Conservation (phyloP, 2,113 vertebrate species). For the Emydocephalus ijimae region DNA sequence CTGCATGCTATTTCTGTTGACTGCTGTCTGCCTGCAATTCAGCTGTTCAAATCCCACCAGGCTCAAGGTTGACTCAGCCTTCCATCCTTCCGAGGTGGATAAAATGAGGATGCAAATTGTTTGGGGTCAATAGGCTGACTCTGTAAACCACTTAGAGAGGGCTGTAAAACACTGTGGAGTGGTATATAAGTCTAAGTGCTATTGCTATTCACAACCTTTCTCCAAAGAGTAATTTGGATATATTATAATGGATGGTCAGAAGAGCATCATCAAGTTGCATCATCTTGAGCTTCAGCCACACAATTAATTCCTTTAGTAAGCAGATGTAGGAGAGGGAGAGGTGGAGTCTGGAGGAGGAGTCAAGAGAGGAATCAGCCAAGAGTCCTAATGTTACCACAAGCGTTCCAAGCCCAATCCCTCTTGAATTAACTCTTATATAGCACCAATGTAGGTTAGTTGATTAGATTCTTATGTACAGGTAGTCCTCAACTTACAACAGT, state of each 20-base stretch:
- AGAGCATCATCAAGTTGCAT: background rate
- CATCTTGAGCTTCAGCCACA: background rate
- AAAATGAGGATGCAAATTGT: no score
- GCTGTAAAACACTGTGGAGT: no score
- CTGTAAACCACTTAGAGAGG: no score
- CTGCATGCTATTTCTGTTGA: no score
- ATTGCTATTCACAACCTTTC: background rate
- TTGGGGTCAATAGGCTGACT: no score
- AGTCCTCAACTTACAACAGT: background rate
- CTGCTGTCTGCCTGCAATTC: no score
- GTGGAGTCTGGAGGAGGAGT: background rate
- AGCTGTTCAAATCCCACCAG: no score
- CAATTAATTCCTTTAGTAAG: background rate
- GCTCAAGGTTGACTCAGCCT: no score
- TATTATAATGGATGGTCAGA: background rate
- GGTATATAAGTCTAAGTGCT: no score
- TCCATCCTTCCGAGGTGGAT: no score
- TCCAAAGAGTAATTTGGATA: background rate
- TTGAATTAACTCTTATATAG: background rate
- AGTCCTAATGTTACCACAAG: background rate
- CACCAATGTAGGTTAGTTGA: background rate
- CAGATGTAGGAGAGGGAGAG: background rate
- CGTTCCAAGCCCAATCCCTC: background rate
- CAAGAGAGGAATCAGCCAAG: background rate
- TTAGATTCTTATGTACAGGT: no score